phyloP scores from a whole-genome alignment of 2,888 invertebrate species.

The Schizaphis graminum region DNA sequence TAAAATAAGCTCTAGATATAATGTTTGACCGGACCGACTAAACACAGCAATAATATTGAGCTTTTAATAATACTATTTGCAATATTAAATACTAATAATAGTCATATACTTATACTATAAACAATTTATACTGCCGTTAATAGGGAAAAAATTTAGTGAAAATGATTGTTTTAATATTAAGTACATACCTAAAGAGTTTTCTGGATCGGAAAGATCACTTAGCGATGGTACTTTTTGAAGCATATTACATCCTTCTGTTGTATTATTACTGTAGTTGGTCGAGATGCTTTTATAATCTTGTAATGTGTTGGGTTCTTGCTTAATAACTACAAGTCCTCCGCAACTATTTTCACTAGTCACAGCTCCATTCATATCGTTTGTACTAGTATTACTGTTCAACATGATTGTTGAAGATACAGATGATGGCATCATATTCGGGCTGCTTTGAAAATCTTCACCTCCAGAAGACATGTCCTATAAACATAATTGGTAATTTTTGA shows the following conservation, averaged over 20 bases:
- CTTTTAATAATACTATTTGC: neutral
- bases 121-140: neutral
- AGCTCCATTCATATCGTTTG: constrained; percentile 35
- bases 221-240: constrained; percentile 88
- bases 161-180: constrained; percentile 35
- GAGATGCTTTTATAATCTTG: constrained; percentile 38
- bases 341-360: constrained; percentile 13
- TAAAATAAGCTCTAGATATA: neutral
- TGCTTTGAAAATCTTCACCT: constrained; percentile 40
- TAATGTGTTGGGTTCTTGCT: constrained; percentile 33
- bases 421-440: constrained; percentile 51
- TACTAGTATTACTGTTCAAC: constrained; percentile 24
- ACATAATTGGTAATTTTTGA: neutral
- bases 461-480: constrained; percentile 55
- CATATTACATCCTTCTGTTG: constrained; percentile 45
- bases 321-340: constrained; percentile 47
- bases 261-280: constrained; percentile 23
- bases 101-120: too few relatives aligned
- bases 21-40: neutral
- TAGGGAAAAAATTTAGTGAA: neutral
- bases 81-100: neutral
- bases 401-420: constrained; percentile 40
- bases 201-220: constrained; percentile 91
- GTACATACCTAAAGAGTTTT: constrained; percentile 88
- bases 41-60: neutral